phyloP scores from a whole-genome alignment of 2,113 vertebrate species.

The Siphamia tubifer region DNA sequence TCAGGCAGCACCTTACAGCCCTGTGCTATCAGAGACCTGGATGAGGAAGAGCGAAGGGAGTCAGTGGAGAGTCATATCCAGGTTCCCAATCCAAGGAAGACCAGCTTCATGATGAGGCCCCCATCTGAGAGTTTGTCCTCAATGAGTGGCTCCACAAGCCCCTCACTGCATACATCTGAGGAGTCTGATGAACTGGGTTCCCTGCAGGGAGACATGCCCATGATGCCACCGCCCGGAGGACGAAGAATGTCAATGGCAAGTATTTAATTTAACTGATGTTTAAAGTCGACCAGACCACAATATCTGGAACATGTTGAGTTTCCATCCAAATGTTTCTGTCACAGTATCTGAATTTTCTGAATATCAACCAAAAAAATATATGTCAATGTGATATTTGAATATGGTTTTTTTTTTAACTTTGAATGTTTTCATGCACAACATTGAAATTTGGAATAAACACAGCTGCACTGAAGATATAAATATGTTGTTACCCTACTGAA shows the following conservation, averaged over 20 bases:
- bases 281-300: not conserved
- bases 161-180: constrained; percentile 76
- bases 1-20: constrained; percentile 55
- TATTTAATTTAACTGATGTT: constrained; percentile 44
- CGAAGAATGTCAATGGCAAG: constrained; percentile 90
- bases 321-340: too few species aligned
- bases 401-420: too few species aligned
- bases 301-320: too few species aligned
- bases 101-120: constrained; percentile 83
- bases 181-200: constrained; percentile 82
- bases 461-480: too few species aligned
- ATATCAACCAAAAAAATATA: too few species aligned
- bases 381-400: too few species aligned
- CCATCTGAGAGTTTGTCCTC: constrained; percentile 81
- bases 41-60: constrained; percentile 69
- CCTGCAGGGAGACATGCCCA: constrained; percentile 75
- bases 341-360: too few species aligned
- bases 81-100: constrained; percentile 73
- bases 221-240: constrained; percentile 78
- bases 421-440: too few species aligned
- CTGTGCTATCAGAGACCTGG: constrained; percentile 62
- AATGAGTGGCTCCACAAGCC: constrained; percentile 78
- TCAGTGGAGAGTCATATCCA: constrained; percentile 77
- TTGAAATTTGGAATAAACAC: too few species aligned
- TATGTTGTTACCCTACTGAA: too few species aligned